Evolutionary conservation across 2,888 invertebrate genomes (phyloP), one percentile per base, ranked within the genome.

Genomic region (Himalopsyche japonica): DNA sequence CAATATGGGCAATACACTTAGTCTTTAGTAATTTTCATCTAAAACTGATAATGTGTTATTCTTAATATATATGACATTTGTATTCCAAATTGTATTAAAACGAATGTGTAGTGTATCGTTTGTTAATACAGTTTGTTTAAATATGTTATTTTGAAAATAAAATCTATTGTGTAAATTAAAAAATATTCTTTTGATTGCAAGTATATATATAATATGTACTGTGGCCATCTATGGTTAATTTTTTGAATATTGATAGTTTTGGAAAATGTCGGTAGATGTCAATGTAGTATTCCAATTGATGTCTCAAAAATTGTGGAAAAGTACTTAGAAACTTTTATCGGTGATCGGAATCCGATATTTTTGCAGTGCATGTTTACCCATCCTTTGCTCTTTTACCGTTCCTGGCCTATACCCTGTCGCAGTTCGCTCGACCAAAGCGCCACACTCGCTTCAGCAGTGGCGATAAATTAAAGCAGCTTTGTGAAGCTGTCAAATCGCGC

Each of bases 401-500:
- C 70, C 70, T 70, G 70, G 70, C 70, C 70, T 70, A 70, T 70
- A 27, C 70, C 70, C 70, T 70, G 70, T 70, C 70, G 70, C 70
- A 70, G 43, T 77, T 48, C 30, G 48, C 18, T 43, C 24, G 79
- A 48, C 79, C 79, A 48, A 20, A 47, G 47, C 78, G 30, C 78
- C 49, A 76, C 78, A 49, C 27, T 81, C 81, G 82, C 83, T 77
- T 37, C n/a, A 57, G 84, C 76, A 64, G 20, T 57, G 81, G 85
- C 85, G 81, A 87, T 87, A 87, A 87, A 87, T 87, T 86, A 87
- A 81, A 82, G 81, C 78, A 77, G 87, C 87, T 87, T 84, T 83
- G 86, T 85, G 86, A 76, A 79, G 83, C 83, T 83, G 87, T 87
- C 87, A 87, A 83, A 85, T 85, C 77, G 86, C 84, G 87, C 86